Evolutionary conservation across 2,797 vertebrate species (phyloP), one percentile per base, ranked within the genome.

Genomic region (Geotrypetes seraphini): DNA sequence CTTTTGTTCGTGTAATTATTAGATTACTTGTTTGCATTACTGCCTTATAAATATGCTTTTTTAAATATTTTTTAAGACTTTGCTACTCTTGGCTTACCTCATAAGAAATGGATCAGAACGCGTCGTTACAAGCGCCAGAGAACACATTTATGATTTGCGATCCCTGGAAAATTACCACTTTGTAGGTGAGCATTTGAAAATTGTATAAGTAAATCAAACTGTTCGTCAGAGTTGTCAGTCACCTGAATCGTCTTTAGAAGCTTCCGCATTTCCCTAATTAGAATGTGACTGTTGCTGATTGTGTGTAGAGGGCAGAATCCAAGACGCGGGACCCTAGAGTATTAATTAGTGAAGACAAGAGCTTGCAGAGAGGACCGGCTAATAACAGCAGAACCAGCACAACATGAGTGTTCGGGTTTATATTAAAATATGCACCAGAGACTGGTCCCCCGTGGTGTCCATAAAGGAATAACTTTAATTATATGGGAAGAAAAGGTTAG

Each of bases 131-230:
- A 99, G 96, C 65, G 53, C 88, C 78, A 89, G 96, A 86, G 96
- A 99, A 80, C 96, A 99, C 84, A 84, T 96, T 72, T 99, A 96
- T 78, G 95, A 97, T 83, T 84, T 97, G 71, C 85, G 92, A 70
- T 93, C 95, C 52, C 78, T 98, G 77, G 93, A 97, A 85, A 96
- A 94, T 84, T 99, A 92, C 79, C 94, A 97, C 78, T 96, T 79
- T 82, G 83, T 97, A 78, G 95, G 93, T 95, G 84, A 92, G 92
- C 66, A 53, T 67, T 78, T 68, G 73, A 65, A 74, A 81, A 75
- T 67, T 75, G 74, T 70, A 79, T 75, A 73, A 79, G 79, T 78
- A 83, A 83, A 85, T 85, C 84, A 84, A 82, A 84, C 79, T 78
- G 77, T 78, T 77, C 75, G 81, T 79, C 73, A 72, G 74, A 71